Evolutionary conservation across 2,888 invertebrate species (phyloP).

Genomic region (Zygaena filipendulae): DNA sequence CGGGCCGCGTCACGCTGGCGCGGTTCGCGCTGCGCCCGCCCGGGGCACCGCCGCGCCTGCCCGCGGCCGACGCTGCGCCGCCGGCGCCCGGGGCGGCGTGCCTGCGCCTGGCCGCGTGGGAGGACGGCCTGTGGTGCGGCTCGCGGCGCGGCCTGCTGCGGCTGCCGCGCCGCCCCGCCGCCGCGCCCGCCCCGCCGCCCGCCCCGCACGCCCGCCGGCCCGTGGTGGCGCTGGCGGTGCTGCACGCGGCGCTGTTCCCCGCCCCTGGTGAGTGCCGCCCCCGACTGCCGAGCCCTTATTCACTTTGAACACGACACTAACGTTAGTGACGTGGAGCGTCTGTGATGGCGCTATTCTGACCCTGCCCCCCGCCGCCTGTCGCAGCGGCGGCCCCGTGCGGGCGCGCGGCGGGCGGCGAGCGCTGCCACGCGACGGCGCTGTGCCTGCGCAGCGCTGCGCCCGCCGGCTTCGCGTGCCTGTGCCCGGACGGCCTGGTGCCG

Average conservation of each 20-base stretch:
- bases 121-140: constrained; percentile 48
- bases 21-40: constrained; percentile 24
- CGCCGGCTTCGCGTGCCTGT: constrained; percentile 54
- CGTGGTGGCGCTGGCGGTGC: constrained; percentile 24
- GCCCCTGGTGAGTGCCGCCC: constrained; percentile 16
- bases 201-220: constrained; percentile 22
- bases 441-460: constrained; percentile 60
- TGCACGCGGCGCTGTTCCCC: constrained; percentile 26
- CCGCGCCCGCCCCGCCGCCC: constrained; percentile 17
- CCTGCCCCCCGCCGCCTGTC: too few relatives aligned
- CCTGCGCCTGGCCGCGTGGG: constrained; percentile 37
- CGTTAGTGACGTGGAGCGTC: background rate
- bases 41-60: constrained; percentile 17
- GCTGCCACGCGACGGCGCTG: constrained; percentile 73
- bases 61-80: too few relatives aligned
- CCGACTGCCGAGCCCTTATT: too few relatives aligned
- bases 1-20: constrained; percentile 57
- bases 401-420: constrained; percentile 23
- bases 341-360: background rate
- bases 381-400: constrained; percentile 68
- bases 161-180: constrained; percentile 25
- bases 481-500: constrained; percentile 62
- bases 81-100: constrained; percentile 23
- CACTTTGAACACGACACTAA: too few relatives aligned
- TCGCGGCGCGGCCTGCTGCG: constrained; percentile 34